phyloP scores from a whole-genome alignment of 1,140 invertebrate genomes.

The Lordiphosa mommai region DNA sequence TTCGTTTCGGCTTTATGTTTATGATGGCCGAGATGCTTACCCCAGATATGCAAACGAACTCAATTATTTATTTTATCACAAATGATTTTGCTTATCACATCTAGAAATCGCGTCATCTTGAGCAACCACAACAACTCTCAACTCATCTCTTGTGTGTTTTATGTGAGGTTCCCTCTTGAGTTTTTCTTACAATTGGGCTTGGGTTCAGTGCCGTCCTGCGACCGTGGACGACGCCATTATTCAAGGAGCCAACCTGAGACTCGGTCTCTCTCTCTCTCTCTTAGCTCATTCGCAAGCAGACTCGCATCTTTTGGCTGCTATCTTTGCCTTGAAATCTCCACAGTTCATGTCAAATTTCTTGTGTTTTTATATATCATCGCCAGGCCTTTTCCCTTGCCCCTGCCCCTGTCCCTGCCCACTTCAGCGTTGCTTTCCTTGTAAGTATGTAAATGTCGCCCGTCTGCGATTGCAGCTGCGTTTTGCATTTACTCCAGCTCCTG shows the following conservation, averaged over 20 bases:
- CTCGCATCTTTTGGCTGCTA: conserved; percentile 67
- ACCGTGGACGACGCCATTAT: conserved; percentile 64
- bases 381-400: conserved; percentile 33
- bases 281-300: conserved; percentile 44
- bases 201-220: conserved; percentile 38
- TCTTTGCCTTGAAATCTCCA: conserved; percentile 74
- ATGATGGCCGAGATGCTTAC: conserved; percentile 45
- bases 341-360: conserved; percentile 78
- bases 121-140: conserved; percentile 39
- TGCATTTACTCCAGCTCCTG: conserved; percentile 16
- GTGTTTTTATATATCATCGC: conserved; percentile 76
- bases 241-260: conserved; percentile 53
- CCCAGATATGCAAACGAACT: conserved; percentile 77
- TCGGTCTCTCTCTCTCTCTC: conserved; percentile 15
- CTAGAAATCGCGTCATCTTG: conserved; percentile 68
- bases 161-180: conserved; percentile 58
- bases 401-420: conserved; percentile 12
- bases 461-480: conserved; percentile 43
- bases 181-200: conserved; percentile 66
- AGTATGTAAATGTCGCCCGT: conserved; percentile 66
- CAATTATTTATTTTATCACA: conserved; percentile 78
- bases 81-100: conserved; percentile 77
- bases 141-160: conserved; percentile 58
- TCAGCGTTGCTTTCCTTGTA: conserved; percentile 63
- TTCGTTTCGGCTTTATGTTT: conserved; percentile 7